Evolutionary conservation across 2,113 vertebrate species (phyloP).

Genomic region (Candoia aspera): DNA sequence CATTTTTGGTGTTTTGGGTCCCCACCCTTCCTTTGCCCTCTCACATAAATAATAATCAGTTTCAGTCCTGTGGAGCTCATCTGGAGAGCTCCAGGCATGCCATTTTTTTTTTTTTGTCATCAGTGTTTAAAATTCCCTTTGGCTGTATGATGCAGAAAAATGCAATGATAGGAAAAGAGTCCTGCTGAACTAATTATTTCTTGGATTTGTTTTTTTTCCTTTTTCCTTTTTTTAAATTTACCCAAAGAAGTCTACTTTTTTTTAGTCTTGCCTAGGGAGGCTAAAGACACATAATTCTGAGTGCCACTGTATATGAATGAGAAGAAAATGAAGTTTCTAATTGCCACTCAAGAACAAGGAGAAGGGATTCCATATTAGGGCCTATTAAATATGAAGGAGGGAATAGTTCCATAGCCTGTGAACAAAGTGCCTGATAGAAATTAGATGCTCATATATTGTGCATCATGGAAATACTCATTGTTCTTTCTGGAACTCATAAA

Average conservation of each 20-base stretch:
- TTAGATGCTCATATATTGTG: background rate
- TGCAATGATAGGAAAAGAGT: conserved; percentile 26
- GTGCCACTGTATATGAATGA: background rate
- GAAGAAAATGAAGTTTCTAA: conserved; percentile 24
- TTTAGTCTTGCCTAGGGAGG: background rate
- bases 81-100: background rate
- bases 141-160: conserved; percentile 8
- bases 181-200: conserved; percentile 24
- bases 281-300: background rate
- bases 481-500: background rate
- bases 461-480: background rate
- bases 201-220: background rate
- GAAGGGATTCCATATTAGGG: background rate
- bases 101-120: background rate
- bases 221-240: background rate
- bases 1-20: conserved; percentile 2
- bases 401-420: background rate
- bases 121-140: conserved; percentile 24
- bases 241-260: conserved; percentile 39
- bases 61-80: background rate
- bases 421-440: background rate
- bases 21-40: background rate
- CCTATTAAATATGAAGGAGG: background rate
- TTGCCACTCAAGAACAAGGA: background rate
- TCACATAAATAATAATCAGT: conserved; percentile 12